A percentile compares a stretch with the other conserved stretches of the same genome.
These are phyloP conservation scores for Nipponacmea schrenckii DNA, from an alignment of 2,888 invertebrate genomes.

Conservation along the genomic window DNA sequence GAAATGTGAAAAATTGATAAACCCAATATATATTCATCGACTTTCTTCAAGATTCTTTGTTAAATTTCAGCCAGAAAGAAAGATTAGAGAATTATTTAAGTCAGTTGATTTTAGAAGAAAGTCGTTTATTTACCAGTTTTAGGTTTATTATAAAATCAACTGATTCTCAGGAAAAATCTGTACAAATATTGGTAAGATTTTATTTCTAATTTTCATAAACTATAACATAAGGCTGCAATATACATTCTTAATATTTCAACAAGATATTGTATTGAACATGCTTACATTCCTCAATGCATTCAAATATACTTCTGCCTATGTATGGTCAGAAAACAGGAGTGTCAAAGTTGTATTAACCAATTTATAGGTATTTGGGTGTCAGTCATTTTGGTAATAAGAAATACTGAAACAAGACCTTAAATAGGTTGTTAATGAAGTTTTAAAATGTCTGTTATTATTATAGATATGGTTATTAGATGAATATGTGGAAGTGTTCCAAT, in stretches of 20 bases:
- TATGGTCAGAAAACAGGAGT: too few relatives aligned
- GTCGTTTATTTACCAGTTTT: conserved; percentile 52
- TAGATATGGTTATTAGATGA: conserved; percentile 46
- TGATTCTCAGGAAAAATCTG: conserved; percentile 15
- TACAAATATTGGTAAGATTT: conserved; percentile 28
- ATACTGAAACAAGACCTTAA: too few relatives aligned
- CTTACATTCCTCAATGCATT: too few relatives aligned
- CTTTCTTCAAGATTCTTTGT: background rate
- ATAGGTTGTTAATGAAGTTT: background rate
- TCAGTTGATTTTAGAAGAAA: conserved; percentile 49
- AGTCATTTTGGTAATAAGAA: too few relatives aligned
- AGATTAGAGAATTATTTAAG: conserved; percentile 18
- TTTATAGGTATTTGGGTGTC: too few relatives aligned
- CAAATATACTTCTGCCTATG: too few relatives aligned
- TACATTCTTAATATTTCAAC: too few relatives aligned
- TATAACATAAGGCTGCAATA: too few relatives aligned
- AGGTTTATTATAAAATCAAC: conserved; percentile 48
- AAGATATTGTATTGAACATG: too few relatives aligned
- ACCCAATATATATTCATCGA: too few relatives aligned
- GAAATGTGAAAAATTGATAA: too few relatives aligned
- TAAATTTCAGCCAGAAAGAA: background rate
- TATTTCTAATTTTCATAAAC: background rate
- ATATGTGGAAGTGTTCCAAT: conserved; percentile 32
- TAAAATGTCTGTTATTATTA: conserved; percentile 6
- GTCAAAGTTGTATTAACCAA: too few relatives aligned